These are phyloP conservation scores for Columbina picui DNA, from an alignment of 2,113 vertebrate species.

Conservation along the genomic window DNA sequence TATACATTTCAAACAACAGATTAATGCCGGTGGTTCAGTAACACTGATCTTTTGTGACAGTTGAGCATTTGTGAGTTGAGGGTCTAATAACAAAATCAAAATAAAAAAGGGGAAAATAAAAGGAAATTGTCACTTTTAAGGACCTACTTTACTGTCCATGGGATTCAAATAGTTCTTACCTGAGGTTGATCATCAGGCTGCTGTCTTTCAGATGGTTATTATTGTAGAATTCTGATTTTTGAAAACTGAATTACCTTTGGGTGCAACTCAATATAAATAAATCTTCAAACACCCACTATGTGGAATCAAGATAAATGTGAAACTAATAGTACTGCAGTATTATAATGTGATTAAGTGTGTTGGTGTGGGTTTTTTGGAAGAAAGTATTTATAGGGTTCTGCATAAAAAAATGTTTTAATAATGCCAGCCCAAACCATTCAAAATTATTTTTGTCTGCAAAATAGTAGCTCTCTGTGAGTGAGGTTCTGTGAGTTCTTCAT, in stretches of 20 bases:
- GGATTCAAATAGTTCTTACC: constrained; percentile 52
- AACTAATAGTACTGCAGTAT: constrained; percentile 77
- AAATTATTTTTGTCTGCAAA: constrained; percentile 48
- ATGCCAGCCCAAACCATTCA: constrained; percentile 27
- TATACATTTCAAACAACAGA: constrained; percentile 83
- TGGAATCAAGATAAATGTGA: constrained; percentile 81
- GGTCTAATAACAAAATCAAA: constrained; percentile 83
- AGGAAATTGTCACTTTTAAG: constrained; percentile 55
- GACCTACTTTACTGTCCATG: background rate
- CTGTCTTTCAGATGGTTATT: constrained; percentile 70
- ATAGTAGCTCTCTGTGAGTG: background rate
- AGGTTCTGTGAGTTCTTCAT: constrained; percentile 15
- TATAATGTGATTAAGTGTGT: constrained; percentile 73
- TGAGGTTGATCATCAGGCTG: constrained; percentile 20
- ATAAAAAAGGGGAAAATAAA: constrained; percentile 70
- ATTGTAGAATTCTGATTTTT: constrained; percentile 82
- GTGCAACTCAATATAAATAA: constrained; percentile 78
- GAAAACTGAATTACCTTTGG: constrained; percentile 81
- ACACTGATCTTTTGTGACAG: constrained; percentile 91
- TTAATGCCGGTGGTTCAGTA: constrained; percentile 84
- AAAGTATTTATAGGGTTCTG: constrained; percentile 48
- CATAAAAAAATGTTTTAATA: constrained; percentile 24
- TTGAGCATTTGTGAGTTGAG: constrained; percentile 88
- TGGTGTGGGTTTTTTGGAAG: background rate
- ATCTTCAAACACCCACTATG: constrained; percentile 80